A percentile compares a stretch with the other conserved stretches of the same genome.
Evolutionary conservation across 1,140 invertebrate species (phyloP).

Genomic region (Hycleus phaleratus): DNA sequence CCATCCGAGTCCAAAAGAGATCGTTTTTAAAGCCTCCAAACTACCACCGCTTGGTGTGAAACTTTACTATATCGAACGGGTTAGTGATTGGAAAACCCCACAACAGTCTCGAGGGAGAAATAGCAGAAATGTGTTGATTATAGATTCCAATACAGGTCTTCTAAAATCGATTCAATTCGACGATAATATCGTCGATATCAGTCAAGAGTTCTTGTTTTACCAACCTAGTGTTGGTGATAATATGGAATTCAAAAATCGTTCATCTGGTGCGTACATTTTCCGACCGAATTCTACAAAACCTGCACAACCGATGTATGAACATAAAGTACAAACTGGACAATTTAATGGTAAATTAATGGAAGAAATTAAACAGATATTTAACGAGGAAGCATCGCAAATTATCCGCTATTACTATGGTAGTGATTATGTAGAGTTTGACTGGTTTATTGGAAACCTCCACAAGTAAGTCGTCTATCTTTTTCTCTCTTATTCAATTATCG

Average conservation of each 20-base stretch:
- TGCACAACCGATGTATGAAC: constrained; percentile 41
- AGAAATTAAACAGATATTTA: constrained; percentile 72
- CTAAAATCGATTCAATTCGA: constrained; percentile 50
- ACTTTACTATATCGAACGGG: constrained; percentile 47
- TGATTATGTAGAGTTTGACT: constrained; percentile 76
- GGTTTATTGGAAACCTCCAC: constrained; percentile 76
- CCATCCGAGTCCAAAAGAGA: constrained; percentile 51
- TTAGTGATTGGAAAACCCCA: not conserved
- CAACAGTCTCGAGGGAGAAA: not conserved
- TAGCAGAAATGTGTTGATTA: not conserved
- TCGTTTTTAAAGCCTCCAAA: constrained; percentile 57
- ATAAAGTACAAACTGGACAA: constrained; percentile 43
- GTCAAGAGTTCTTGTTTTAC: constrained; percentile 74
- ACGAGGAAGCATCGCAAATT: constrained; percentile 73
- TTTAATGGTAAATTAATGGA: constrained; percentile 60
- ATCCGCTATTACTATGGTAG: constrained; percentile 59
- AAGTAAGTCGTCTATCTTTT: constrained; percentile 38
- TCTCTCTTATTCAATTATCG: not conserved
- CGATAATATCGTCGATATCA: constrained; percentile 42
- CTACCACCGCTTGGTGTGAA: constrained; percentile 60
- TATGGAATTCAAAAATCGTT: constrained; percentile 42
- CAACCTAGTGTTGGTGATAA: constrained; percentile 54
- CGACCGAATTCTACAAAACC: constrained; percentile 48
- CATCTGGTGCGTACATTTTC: constrained; percentile 82
- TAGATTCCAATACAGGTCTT: constrained; percentile 26